Base-by-base conservation (phyloP, 2,797 vertebrate species). In the Vireo griseus region DNA sequence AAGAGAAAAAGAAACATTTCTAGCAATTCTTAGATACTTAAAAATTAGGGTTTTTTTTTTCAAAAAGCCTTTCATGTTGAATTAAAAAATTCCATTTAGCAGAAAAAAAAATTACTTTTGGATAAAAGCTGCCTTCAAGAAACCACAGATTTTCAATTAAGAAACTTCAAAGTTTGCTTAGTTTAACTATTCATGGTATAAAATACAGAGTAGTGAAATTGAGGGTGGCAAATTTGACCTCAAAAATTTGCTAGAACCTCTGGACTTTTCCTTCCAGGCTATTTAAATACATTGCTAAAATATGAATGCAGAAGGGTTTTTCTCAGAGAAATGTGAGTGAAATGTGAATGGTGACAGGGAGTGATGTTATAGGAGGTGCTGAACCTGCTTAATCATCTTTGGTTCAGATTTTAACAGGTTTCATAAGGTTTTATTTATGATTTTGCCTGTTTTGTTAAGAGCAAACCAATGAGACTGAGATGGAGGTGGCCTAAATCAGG, bases 371-470 rank as follows among this genome's bases (percentile, higher is more conserved):
- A 91, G 94, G 84, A 85, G 95, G 69, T 92, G 81, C 89, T 87
- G 78, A 97, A 96, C 87, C 86, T 90, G 76, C 65, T 48, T 79
- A 75, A 90, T 82, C 80, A 54, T 28, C 83, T 91, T 94, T 73
- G 82, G 25, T 87, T 88, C 19, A 3, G 77, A 65, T 76, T 96
- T 88, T 90, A 88, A 75, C 87, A 61, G 62, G 33, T 73, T 86
- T 59, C 39, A 2, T 14, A 62, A 31, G 33, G 54, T 59, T 93
- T 52, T 76, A 45, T 81, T 59, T 47, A 16, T 37, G n/a, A 6
- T 31, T 81, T 73, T 90, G 24, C 51, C 71, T 37, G 17, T 40
- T 69, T 48, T 79, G 69, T 81, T 66, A 85, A 20, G 67, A 73
- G 22, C 33, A 39, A 75, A 48, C 22, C 12, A 2, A 7, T 1